These are phyloP conservation scores for Coturnix japonica DNA, from an alignment of 2,113 vertebrate species.

Conservation along the genomic window DNA sequence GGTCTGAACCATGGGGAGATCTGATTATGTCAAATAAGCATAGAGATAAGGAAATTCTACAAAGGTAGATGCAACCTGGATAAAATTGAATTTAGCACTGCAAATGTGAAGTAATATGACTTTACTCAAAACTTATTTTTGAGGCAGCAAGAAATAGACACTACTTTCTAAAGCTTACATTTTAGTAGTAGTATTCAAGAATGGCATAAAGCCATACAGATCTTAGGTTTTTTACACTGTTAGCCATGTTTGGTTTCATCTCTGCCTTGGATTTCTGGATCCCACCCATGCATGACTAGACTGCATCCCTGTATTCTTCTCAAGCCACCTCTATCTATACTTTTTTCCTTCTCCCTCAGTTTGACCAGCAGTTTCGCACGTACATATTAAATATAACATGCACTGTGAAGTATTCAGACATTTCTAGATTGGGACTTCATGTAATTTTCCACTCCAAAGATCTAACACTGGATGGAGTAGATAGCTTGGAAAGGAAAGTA, in stretches of 20 bases:
- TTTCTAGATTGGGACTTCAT: background rate
- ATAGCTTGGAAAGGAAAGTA: background rate
- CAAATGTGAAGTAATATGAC: background rate
- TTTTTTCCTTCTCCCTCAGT: background rate
- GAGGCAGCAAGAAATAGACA: background rate
- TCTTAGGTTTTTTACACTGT: background rate
- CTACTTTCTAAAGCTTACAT: background rate
- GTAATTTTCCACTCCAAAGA: background rate
- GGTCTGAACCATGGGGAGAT: background rate
- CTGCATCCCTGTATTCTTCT: too few species aligned
- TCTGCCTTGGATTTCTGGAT: background rate
- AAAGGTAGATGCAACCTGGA: conserved; percentile 1
- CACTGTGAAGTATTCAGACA: background rate
- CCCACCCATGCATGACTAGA: too few species aligned
- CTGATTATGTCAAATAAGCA: conserved; percentile 13
- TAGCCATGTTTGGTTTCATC: background rate
- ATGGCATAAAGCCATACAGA: background rate
- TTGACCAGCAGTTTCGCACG: background rate
- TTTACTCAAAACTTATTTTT: conserved; percentile 20
- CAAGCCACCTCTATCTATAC: too few species aligned
- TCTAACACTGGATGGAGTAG: background rate
- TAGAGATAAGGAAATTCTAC: background rate
- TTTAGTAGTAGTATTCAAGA: background rate
- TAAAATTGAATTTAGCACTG: conserved; percentile 41
- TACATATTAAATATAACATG: background rate